phyloP scores from a whole-genome alignment of 1,140 invertebrate species.

The Hetaerina americana region DNA sequence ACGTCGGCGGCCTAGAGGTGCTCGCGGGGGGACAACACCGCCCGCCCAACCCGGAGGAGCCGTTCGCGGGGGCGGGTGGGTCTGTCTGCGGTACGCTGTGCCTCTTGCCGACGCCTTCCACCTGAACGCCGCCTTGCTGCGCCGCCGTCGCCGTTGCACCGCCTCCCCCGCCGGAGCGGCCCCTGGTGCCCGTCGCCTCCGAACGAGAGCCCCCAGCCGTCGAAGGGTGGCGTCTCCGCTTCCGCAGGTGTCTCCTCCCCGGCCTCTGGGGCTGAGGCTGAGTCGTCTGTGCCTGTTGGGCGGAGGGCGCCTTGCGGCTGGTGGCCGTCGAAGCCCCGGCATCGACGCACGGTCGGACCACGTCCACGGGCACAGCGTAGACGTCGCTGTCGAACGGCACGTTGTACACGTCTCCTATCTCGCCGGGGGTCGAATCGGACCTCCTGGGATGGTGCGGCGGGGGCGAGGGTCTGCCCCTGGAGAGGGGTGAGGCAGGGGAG shows the following conservation, averaged over 20 bases:
- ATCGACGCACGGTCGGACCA: constrained; percentile 32
- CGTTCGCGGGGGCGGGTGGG: neutral
- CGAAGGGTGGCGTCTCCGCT: constrained; percentile 3
- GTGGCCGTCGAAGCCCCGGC: constrained; percentile 25
- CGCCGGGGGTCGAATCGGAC: constrained; percentile 57
- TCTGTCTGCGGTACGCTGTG: neutral
- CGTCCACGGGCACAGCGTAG: constrained; percentile 70
- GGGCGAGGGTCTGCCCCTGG: constrained; percentile 63
- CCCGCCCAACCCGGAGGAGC: constrained; percentile 15
- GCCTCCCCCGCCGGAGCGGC: neutral
- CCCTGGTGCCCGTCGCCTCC: neutral
- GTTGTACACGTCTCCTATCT: constrained; percentile 71
- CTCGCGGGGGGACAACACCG: constrained; percentile 42
- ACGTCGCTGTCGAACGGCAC: constrained; percentile 75
- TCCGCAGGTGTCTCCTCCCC: neutral
- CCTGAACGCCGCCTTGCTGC: no score
- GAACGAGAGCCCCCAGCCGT: constrained; percentile 3
- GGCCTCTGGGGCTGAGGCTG: neutral
- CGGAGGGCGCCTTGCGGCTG: constrained; percentile 11
- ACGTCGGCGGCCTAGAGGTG: constrained; percentile 22
- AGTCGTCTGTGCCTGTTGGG: neutral
- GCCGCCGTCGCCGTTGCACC: neutral
- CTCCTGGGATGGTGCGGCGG: constrained; percentile 59
- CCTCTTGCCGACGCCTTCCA: neutral
- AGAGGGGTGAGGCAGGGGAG: constrained; percentile 55